A percentile compares a stretch with the other conserved stretches of the same genome.
Conservation (phyloP, 2,797 vertebrate genomes). For the Selene dorsalis region DNA sequence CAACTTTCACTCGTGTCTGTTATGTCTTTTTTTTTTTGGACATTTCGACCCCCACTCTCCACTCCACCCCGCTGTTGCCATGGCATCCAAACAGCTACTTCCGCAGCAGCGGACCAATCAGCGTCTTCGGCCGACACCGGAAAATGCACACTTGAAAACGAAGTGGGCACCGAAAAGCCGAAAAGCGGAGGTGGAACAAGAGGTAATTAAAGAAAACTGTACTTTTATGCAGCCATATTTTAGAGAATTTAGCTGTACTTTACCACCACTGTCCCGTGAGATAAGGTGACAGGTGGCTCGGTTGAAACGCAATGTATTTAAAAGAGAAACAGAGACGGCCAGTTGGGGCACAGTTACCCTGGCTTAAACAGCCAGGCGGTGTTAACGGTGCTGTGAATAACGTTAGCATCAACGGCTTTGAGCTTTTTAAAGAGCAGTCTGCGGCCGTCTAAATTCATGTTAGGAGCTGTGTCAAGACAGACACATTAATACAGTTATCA, state of each 20-base stretch:
- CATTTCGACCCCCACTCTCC: no score
- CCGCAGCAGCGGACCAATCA: slow-evolving; percentile 32
- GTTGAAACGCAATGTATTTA: background rate
- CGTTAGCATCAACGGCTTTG: background rate
- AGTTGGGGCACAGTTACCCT: background rate
- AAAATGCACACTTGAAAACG: slow-evolving; percentile 18
- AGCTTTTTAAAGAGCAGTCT: background rate
- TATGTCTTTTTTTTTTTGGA: no score
- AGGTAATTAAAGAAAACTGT: slow-evolving; percentile 16
- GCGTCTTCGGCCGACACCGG: background rate
- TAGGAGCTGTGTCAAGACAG: background rate
- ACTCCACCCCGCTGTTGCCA: slow-evolving; percentile 16
- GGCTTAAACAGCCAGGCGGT: background rate
- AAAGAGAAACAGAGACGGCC: background rate
- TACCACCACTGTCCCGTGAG: no score
- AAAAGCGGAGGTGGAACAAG: fast-evolving
- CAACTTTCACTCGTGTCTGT: no score
- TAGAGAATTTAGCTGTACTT: background rate
- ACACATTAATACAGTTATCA: background rate
- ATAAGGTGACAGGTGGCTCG: background rate
- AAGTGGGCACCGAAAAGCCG: background rate
- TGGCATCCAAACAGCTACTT: slow-evolving; percentile 30
- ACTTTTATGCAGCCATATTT: background rate
- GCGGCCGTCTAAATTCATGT: background rate
- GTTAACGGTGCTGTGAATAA: background rate